Percentiles rank a stretch among this genome's conserved stretches.
phyloP scores from a whole-genome alignment of 2,888 invertebrate genomes.

The Caenorhabditis virilis region DNA sequence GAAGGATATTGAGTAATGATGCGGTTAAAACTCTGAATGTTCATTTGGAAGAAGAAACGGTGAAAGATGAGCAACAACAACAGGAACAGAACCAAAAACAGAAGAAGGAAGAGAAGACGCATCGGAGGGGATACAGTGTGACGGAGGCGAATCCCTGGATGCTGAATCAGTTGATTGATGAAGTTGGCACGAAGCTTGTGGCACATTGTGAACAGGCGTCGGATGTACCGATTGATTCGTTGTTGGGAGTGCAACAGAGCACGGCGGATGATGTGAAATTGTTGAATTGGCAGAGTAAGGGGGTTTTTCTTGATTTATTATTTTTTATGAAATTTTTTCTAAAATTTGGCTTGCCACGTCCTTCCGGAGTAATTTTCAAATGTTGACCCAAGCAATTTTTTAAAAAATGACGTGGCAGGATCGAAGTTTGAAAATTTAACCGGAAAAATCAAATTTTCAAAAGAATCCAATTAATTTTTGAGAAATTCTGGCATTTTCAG shows the following conservation, averaged over 20 bases:
- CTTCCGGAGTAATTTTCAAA: too few relatives aligned
- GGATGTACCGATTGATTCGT: constrained; percentile 72
- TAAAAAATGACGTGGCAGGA: background rate
- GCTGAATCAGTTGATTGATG: constrained; percentile 87
- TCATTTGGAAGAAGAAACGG: constrained; percentile 22
- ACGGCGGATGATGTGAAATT: constrained; percentile 87
- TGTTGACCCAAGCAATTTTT: too few relatives aligned
- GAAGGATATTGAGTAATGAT: constrained; percentile 86
- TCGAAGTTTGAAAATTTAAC: background rate
- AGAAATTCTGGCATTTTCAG: constrained; percentile 65
- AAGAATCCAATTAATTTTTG: too few relatives aligned
- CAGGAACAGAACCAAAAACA: constrained; percentile 1
- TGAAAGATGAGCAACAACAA: background rate
- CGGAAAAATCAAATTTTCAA: too few relatives aligned
- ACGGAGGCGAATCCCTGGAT: constrained; percentile 70
- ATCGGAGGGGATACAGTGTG: constrained; percentile 37
- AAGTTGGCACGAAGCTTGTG: constrained; percentile 86
- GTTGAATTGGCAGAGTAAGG: constrained; percentile 91
- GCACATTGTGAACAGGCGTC: constrained; percentile 88
- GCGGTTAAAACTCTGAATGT: constrained; percentile 47
- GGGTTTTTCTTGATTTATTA: constrained; percentile 16
- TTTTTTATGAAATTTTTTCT: background rate
- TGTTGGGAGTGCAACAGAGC: constrained; percentile 85
- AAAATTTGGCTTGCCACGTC: too few relatives aligned
- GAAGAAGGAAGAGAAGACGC: constrained; percentile 13